Evolutionary conservation across 2,888 invertebrate genomes (phyloP).

Genomic region (Hirtodrosophila confusa): DNA sequence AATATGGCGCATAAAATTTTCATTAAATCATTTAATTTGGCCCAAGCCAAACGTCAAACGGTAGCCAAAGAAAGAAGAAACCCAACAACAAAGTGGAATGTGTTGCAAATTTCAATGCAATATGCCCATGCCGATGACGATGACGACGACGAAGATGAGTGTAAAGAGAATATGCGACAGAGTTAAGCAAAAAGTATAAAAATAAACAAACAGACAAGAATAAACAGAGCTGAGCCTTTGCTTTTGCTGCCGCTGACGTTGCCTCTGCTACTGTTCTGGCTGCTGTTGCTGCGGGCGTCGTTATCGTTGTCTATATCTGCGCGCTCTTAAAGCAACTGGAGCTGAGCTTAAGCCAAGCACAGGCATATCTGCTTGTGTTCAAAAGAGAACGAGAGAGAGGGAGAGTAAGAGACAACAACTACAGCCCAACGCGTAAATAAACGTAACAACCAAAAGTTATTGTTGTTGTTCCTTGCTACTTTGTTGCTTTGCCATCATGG

Average conservation of each 20-base stretch:
- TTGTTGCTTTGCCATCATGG: constrained; percentile 25
- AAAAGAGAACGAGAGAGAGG: neutral
- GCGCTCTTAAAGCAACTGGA: constrained; percentile 55
- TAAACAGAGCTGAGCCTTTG: constrained; percentile 61
- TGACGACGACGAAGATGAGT: constrained; percentile 28
- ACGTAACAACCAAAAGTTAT: constrained; percentile 28
- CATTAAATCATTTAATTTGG: constrained; percentile 69
- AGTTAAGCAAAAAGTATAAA: constrained; percentile 48
- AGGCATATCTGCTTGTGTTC: too few species aligned
- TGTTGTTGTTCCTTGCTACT: constrained; percentile 16
- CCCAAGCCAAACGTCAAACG: constrained; percentile 63
- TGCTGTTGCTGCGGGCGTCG: constrained; percentile 44
- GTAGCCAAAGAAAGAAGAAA: constrained; percentile 61
- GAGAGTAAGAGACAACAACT: constrained; percentile 14
- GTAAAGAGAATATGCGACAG: constrained; percentile 49
- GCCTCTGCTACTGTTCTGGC: constrained; percentile 43
- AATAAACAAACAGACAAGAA: constrained; percentile 73
- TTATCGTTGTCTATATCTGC: constrained; percentile 58
- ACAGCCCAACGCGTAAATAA: constrained; percentile 20
- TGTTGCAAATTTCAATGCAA: constrained; percentile 80
- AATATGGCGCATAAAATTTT: constrained; percentile 74
- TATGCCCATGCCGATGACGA: constrained; percentile 50
- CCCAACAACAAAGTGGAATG: constrained; percentile 68
- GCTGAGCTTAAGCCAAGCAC: constrained; percentile 47
- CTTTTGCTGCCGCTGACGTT: constrained; percentile 17